phyloP scores from a whole-genome alignment of 2,113 vertebrate species.

The Podarcis cretensis region DNA sequence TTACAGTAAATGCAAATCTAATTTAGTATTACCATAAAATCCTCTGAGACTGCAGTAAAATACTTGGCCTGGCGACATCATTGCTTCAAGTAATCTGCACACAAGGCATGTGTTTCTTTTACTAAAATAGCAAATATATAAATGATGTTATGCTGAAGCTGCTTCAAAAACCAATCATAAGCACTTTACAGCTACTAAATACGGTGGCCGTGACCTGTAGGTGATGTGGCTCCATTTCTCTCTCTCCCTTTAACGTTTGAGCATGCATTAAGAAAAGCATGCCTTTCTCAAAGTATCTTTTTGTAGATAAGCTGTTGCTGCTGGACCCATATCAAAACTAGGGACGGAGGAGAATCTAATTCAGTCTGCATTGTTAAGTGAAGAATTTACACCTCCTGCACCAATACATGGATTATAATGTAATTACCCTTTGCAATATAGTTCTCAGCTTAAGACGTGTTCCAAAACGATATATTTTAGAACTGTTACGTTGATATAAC shows the following conservation, averaged over 20 bases:
- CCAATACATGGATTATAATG: background rate
- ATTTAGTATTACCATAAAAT: constrained; percentile 32
- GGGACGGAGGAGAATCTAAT: background rate
- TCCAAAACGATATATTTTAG: background rate
- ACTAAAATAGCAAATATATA: constrained; percentile 35
- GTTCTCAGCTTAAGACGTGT: background rate
- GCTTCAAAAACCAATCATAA: constrained; percentile 13
- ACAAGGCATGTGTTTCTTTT: constrained; percentile 41
- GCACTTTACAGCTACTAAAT: constrained; percentile 26
- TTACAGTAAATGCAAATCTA: constrained; percentile 29
- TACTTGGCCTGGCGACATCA: constrained; percentile 17
- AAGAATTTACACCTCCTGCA: background rate
- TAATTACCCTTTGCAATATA: background rate
- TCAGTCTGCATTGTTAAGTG: background rate
- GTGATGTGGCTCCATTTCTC: background rate
- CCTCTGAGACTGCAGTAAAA: constrained; percentile 26
- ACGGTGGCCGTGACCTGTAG: background rate
- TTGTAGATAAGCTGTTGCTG: background rate
- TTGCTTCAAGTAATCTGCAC: constrained; percentile 37
- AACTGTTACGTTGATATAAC: background rate
- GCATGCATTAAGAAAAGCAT: background rate
- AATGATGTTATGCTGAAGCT: constrained; percentile 44
- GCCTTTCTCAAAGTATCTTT: background rate
- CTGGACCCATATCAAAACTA: background rate
- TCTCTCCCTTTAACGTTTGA: background rate